These are phyloP conservation scores for Athene noctua DNA, from an alignment of 2,113 vertebrate species.

Conservation along the genomic window DNA sequence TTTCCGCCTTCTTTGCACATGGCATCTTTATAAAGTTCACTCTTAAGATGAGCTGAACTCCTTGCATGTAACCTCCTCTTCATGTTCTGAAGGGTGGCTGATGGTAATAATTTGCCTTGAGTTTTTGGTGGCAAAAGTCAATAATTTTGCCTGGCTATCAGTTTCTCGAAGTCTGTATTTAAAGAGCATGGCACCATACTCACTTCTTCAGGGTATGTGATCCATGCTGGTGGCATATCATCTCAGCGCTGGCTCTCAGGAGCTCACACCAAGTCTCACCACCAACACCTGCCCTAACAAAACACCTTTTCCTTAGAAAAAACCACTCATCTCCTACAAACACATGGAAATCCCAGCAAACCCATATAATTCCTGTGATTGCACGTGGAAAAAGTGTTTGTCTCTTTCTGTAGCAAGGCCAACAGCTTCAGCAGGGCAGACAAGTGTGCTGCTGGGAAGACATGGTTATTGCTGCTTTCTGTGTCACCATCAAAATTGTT, in stretches of 20 bases:
- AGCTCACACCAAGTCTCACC: accelerated
- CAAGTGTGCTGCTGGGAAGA: background rate
- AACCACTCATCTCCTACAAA: background rate
- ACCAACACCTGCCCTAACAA: background rate
- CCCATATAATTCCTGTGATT: background rate
- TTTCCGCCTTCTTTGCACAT: accelerated
- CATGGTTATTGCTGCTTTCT: background rate
- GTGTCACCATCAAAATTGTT: background rate
- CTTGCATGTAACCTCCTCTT: background rate
- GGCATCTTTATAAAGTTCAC: background rate
- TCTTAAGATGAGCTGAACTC: background rate
- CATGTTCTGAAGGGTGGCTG: background rate
- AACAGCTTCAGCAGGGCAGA: background rate
- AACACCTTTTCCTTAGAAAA: background rate
- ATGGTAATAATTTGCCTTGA: background rate
- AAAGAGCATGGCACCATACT: background rate
- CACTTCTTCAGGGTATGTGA: background rate
- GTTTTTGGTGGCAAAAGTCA: background rate
- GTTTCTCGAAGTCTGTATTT: background rate
- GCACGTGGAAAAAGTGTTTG: background rate
- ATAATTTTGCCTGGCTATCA: background rate
- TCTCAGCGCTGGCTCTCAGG: background rate
- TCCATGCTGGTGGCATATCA: background rate
- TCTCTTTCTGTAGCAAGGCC: background rate
- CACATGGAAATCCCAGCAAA: background rate